Percentiles rank a stretch among this genome's conserved stretches.
Evolutionary conservation across 2,797 vertebrate genomes (phyloP).

Genomic region (Glyptemys insculpta): DNA sequence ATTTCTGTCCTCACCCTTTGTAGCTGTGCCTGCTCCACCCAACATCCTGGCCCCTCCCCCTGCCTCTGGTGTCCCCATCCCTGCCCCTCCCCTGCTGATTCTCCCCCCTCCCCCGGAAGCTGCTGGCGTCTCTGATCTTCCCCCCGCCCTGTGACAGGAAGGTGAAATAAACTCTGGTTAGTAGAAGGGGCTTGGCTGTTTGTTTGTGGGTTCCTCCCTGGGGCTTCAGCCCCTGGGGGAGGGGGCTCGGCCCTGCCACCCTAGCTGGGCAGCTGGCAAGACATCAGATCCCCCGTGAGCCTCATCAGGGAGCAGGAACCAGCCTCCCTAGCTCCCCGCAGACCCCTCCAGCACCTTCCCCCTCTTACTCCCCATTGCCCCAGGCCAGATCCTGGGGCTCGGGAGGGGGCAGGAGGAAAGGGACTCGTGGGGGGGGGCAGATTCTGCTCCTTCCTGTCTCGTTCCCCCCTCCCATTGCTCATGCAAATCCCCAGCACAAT

Average conservation of each 20-base stretch:
- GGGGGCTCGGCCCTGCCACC: not conserved
- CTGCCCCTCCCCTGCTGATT: not conserved
- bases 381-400: not conserved
- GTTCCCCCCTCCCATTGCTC: not conserved
- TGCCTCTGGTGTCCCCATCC: too few relatives aligned
- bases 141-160: not conserved
- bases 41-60: not conserved
- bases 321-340: not conserved
- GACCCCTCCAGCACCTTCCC: not conserved
- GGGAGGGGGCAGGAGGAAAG: not conserved
- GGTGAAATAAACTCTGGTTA: not conserved
- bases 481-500: conserved; percentile 72
- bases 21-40: too few relatives aligned
- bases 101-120: not conserved
- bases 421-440: too few relatives aligned
- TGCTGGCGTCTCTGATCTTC: not conserved
- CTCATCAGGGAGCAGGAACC: too few relatives aligned
- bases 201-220: not conserved
- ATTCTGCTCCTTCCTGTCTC: not conserved
- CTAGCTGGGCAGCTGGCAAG: not conserved
- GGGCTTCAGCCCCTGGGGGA: not conserved
- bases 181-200: not conserved
- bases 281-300: too few relatives aligned
- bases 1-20: not conserved
- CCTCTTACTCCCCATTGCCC: not conserved